Evolutionary conservation across 2,888 invertebrate species (phyloP).

Genomic region (Parochlus steinenii): DNA sequence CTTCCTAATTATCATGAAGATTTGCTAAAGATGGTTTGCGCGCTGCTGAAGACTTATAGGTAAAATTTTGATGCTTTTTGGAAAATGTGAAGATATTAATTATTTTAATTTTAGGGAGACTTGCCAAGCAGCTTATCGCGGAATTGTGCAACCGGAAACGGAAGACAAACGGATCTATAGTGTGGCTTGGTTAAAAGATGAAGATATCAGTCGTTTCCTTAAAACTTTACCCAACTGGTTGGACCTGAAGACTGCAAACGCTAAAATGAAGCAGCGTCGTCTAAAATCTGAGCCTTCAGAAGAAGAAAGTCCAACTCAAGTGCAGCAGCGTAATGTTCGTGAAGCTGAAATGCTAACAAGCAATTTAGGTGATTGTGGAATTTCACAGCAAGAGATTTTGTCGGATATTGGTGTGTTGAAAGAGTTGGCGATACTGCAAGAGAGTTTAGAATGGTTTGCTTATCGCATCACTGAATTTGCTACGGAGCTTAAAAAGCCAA

Average conservation of each 20-base stretch:
- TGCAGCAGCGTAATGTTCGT: slow-evolving; percentile 59
- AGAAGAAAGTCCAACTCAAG: slow-evolving; percentile 64
- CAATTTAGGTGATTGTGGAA: slow-evolving; percentile 76
- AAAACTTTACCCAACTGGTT: slow-evolving; percentile 73
- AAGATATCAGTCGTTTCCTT: slow-evolving; percentile 84
- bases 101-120: too few relatives aligned
- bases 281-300: slow-evolving; percentile 34
- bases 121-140: slow-evolving; percentile 54
- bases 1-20: slow-evolving; percentile 59
- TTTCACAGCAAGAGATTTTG: slow-evolving; percentile 70
- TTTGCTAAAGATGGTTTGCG: slow-evolving; percentile 53
- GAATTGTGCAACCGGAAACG: slow-evolving; percentile 59
- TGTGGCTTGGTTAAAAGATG: slow-evolving; percentile 83
- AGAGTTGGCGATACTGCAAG: slow-evolving; percentile 76
- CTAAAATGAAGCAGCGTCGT: slow-evolving; percentile 19
- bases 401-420: slow-evolving; percentile 67
- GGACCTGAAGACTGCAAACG: slow-evolving; percentile 37
- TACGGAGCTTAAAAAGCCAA: slow-evolving; percentile 37
- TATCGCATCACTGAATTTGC: slow-evolving; percentile 44
- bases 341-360: slow-evolving; percentile 89
- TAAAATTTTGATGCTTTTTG: too few relatives aligned
- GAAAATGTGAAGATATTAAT: too few relatives aligned
- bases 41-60: slow-evolving; percentile 51
- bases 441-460: slow-evolving; percentile 80
- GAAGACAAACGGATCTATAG: slow-evolving; percentile 67